Evolutionary conservation across 2,888 invertebrate species (phyloP).

Genomic region (Drosophila sordidula): DNA sequence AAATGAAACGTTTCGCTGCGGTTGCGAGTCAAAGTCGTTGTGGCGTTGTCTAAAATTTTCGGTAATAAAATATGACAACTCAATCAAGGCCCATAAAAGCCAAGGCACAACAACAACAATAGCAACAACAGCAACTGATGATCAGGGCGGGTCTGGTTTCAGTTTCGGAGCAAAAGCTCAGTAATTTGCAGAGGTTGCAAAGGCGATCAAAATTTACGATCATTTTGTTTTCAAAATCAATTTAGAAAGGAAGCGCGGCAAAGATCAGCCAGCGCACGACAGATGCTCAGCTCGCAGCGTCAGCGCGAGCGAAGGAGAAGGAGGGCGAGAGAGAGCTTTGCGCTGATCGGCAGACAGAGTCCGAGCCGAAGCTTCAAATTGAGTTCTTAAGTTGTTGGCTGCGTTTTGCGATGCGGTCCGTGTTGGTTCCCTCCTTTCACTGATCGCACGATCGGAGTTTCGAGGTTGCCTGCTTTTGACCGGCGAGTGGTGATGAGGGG

Average conservation of each 20-base stretch:
- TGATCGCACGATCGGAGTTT: slow-evolving; percentile 54
- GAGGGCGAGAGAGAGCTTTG: background rate
- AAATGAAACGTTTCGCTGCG: slow-evolving; percentile 60
- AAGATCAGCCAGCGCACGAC: slow-evolving; percentile 74
- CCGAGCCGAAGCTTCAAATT: slow-evolving; percentile 57
- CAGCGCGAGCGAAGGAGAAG: slow-evolving; percentile 5
- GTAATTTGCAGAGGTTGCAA: slow-evolving; percentile 78
- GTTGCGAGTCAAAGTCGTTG: slow-evolving; percentile 49
- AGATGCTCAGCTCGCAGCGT: slow-evolving; percentile 30
- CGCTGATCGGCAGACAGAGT: slow-evolving; percentile 16
- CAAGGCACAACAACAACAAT: slow-evolving; percentile 35
- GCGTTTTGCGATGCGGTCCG: slow-evolving; percentile 27
- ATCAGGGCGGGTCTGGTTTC: slow-evolving; percentile 58
- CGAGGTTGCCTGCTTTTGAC: slow-evolving; percentile 15
- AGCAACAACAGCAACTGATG: slow-evolving; percentile 51
- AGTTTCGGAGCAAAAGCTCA: slow-evolving; percentile 61
- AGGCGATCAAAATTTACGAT: slow-evolving; percentile 80
- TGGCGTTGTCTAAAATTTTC: slow-evolving; percentile 82
- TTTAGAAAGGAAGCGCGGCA: slow-evolving; percentile 81
- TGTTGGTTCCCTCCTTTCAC: slow-evolving; percentile 38
- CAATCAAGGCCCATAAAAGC: slow-evolving; percentile 83
- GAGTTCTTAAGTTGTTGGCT: slow-evolving; percentile 69
- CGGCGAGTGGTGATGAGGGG: no score
- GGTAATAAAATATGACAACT: slow-evolving; percentile 84
- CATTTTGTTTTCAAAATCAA: slow-evolving; percentile 81